Percentiles rank a stretch among this genome's conserved stretches.
Conservation (phyloP, 2,113 vertebrate species). For the Neoarius graeffei region DNA sequence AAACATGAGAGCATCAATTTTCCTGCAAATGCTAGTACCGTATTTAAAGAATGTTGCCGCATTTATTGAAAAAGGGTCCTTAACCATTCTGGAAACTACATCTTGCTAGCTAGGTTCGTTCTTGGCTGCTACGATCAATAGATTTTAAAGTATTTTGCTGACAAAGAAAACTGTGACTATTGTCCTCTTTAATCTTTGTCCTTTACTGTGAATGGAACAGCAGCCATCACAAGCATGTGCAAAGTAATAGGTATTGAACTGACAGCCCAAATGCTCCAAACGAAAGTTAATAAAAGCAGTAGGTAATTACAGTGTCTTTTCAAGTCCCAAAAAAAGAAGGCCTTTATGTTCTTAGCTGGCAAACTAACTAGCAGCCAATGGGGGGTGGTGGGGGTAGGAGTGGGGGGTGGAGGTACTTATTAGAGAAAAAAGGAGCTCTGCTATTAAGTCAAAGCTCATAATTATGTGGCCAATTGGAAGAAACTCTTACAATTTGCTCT, state of each 20-base stretch:
- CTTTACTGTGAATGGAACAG: slow-evolving; percentile 50
- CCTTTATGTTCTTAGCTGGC: slow-evolving; percentile 68
- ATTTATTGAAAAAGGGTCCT: slow-evolving; percentile 22
- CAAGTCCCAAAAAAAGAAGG: slow-evolving; percentile 58
- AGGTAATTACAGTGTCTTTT: slow-evolving; percentile 70
- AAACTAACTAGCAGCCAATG: slow-evolving; percentile 65
- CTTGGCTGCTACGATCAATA: slow-evolving; percentile 20
- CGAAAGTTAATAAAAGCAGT: slow-evolving; percentile 71
- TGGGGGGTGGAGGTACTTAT: slow-evolving; percentile 45
- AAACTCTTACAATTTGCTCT: slow-evolving; percentile 53
- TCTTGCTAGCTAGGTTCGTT: slow-evolving; percentile 18
- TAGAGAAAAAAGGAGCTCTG: slow-evolving; percentile 5
- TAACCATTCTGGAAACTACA: slow-evolving; percentile 1
- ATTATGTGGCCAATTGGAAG: slow-evolving; percentile 61
- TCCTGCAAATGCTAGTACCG: neutral
- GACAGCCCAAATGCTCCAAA: slow-evolving; percentile 56
- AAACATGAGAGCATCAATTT: neutral
- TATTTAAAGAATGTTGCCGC: neutral
- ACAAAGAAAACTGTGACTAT: slow-evolving; percentile 44
- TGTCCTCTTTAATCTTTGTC: slow-evolving; percentile 49
- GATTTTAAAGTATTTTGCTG: slow-evolving; percentile 36
- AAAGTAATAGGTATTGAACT: slow-evolving; percentile 73
- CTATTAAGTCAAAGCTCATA: slow-evolving; percentile 56
- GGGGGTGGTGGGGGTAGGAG: slow-evolving; percentile 42
- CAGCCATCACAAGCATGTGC: slow-evolving; percentile 65